Conservation (phyloP, 35 echinoderm and acorn worm genomes). For the Acanthaster planci region DNA sequence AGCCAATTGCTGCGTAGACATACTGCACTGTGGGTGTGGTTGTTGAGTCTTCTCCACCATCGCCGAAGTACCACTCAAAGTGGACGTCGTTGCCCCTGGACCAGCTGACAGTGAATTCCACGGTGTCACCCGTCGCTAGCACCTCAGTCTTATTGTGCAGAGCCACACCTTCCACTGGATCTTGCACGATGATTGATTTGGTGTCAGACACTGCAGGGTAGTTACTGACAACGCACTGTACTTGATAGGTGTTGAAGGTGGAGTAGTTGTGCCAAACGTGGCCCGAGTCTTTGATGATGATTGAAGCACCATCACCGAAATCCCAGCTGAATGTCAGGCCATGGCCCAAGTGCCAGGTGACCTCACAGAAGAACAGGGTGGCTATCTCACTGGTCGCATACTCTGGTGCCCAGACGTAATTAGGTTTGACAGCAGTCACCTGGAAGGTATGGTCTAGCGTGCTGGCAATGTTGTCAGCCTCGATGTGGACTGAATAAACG, state of each 20-base stretch:
- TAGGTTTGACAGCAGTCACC: slow-evolving; percentile 69
- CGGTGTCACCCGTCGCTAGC: slow-evolving; percentile 61
- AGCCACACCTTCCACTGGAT: slow-evolving; percentile 75
- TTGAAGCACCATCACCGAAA: slow-evolving; percentile 69
- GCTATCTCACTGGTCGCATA: slow-evolving; percentile 68
- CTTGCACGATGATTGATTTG: slow-evolving; percentile 60
- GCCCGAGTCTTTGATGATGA: slow-evolving; percentile 23
- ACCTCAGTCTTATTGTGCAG: slow-evolving; percentile 68
- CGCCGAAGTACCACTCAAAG: slow-evolving; percentile 72
- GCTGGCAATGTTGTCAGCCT: slow-evolving; percentile 83
- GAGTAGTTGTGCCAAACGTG: slow-evolving; percentile 52
- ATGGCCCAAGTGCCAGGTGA: slow-evolving; percentile 73
- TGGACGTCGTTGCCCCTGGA: slow-evolving; percentile 74
- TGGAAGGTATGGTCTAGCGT: slow-evolving; percentile 60
- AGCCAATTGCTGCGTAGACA: slow-evolving; percentile 43
- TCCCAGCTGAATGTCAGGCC: slow-evolving; percentile 71
- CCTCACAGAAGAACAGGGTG: slow-evolving; percentile 50
- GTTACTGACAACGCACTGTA: slow-evolving; percentile 57
- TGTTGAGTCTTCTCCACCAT: slow-evolving; percentile 42
- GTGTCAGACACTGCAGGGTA: slow-evolving; percentile 54
- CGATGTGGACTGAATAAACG: slow-evolving; percentile 50
- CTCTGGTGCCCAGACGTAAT: slow-evolving; percentile 34
- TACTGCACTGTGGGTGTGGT: slow-evolving; percentile 38
- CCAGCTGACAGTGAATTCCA: slow-evolving; percentile 53
- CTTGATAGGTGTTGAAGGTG: slow-evolving; percentile 53